Percentiles rank a stretch among this genome's conserved stretches.
Conservation (phyloP, 2,113 vertebrate genomes). For the Caracal caracal region DNA sequence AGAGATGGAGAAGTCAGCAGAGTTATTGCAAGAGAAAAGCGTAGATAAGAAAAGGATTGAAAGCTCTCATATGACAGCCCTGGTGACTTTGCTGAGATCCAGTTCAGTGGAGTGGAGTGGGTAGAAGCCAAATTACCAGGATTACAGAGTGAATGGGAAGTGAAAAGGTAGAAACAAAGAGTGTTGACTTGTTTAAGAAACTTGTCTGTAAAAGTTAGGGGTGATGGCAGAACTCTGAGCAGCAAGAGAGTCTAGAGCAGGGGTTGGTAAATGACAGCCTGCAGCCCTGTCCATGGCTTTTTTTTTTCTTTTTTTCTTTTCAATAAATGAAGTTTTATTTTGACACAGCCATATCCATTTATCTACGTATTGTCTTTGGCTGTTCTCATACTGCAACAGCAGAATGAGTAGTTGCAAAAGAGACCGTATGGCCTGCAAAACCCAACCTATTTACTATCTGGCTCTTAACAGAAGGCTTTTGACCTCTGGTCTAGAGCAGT, state of each 20-base stretch:
- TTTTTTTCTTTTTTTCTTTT: not conserved
- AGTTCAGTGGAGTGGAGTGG: not conserved
- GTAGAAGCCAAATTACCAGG: not conserved
- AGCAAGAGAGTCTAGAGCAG: not conserved
- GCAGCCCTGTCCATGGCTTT: not conserved
- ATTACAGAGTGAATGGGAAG: not conserved
- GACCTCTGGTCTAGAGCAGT: not conserved
- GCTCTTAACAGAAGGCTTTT: not conserved
- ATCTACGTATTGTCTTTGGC: not conserved
- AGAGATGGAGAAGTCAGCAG: not conserved
- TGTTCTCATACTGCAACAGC: not conserved
- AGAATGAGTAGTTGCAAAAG: not conserved
- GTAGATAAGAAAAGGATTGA: not conserved
- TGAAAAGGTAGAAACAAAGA: not conserved
- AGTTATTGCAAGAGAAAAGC: not conserved
- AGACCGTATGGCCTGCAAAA: not conserved
- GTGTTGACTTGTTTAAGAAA: not conserved
- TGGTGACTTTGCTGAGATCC: not conserved
- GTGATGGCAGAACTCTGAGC: not conserved
- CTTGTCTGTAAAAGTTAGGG: not conserved
- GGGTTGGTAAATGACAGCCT: not conserved
- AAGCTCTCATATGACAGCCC: not conserved
- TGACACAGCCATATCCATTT: not conserved
- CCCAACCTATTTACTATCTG: not conserved
- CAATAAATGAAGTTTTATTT: not conserved